Evolutionary conservation across 2,113 vertebrate genomes (phyloP).

Genomic region (Rhynchomys soricoides): DNA sequence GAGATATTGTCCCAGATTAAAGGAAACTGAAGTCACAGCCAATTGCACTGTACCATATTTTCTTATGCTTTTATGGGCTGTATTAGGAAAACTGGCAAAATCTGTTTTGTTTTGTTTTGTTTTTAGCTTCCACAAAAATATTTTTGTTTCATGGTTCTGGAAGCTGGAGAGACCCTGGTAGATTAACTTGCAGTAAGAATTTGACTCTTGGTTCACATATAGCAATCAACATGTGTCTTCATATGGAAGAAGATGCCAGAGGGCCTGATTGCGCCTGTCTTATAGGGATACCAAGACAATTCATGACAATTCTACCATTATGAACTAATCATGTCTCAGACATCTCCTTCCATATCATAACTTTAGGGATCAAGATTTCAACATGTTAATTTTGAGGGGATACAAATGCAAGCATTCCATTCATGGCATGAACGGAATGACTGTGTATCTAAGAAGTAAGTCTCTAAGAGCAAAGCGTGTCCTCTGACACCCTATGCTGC

Average conservation of each 20-base stretch:
- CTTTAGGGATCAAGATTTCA: background rate
- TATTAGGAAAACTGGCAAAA: background rate
- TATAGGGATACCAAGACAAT: background rate
- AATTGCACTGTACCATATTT: background rate
- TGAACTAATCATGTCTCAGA: background rate
- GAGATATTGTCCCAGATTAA: background rate
- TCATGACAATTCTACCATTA: background rate
- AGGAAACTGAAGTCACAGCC: background rate
- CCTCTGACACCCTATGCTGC: background rate
- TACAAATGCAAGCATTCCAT: background rate
- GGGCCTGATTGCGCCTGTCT: background rate
- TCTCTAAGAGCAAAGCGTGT: background rate
- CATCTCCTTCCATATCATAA: background rate
- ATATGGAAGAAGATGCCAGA: background rate
- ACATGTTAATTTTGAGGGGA: background rate
- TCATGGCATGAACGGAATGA: background rate
- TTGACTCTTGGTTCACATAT: background rate
- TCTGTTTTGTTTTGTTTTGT: background rate
- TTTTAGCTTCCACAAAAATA: background rate
- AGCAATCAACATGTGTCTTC: background rate
- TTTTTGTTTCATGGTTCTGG: background rate
- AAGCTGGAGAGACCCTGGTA: background rate
- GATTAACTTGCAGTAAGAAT: background rate
- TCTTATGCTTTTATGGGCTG: background rate
- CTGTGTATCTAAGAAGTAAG: background rate